Evolutionary conservation across 2,113 vertebrate genomes (phyloP).

Genomic region (Parotia lawesii): DNA sequence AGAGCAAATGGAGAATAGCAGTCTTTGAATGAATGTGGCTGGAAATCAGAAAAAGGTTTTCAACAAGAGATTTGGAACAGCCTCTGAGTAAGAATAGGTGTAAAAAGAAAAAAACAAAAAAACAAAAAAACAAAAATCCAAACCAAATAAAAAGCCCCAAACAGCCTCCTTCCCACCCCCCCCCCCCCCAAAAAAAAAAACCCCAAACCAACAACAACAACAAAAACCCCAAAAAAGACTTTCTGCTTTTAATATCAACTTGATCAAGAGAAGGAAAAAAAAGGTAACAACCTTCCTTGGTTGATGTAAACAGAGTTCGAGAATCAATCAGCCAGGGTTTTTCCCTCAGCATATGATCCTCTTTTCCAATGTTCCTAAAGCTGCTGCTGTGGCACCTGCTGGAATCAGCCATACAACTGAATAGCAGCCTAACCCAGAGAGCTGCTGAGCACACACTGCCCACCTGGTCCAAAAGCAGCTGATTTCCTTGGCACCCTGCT

Average conservation of each 20-base stretch:
- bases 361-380: background rate
- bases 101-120: background rate
- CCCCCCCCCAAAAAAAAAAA: accelerated
- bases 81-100: background rate
- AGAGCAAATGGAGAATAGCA: background rate
- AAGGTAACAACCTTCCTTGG: background rate
- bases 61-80: background rate
- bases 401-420: background rate
- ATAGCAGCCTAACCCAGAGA: background rate
- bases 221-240: background rate
- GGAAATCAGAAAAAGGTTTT: background rate
- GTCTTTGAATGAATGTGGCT: background rate
- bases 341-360: background rate
- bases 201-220: background rate
- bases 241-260: background rate
- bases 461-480: background rate
- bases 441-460: background rate
- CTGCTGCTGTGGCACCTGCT: background rate
- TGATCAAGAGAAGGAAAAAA: background rate
- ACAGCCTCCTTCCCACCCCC: too few relatives aligned
- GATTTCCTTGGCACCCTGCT: background rate
- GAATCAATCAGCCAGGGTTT: background rate
- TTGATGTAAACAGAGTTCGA: background rate
- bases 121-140: background rate
- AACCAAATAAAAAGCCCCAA: background rate